Evolutionary conservation across 2,113 vertebrate genomes (phyloP).

Genomic region (Menidia beryllina): DNA sequence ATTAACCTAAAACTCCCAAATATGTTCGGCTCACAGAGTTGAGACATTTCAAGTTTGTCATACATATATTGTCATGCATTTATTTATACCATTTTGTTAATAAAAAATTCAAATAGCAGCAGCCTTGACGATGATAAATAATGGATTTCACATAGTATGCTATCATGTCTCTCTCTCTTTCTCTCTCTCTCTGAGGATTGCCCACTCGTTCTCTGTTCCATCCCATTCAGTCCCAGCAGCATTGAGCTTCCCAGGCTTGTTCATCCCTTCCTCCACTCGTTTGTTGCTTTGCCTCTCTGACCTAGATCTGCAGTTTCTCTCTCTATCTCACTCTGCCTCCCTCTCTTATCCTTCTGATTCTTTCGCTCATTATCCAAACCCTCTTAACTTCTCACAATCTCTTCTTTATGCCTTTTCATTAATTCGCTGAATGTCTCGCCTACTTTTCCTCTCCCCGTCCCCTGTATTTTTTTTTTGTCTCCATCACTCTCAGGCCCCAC

Average conservation of each 20-base stretch:
- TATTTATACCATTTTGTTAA: not conserved
- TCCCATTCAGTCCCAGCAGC: slow-evolving; percentile 50
- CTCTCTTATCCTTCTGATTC: slow-evolving; percentile 56
- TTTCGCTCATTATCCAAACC: slow-evolving; percentile 65
- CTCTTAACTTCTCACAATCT: slow-evolving; percentile 68
- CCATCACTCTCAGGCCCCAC: slow-evolving; percentile 22
- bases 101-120: slow-evolving; percentile 9
- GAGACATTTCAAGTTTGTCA: not conserved
- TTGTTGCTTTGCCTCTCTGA: slow-evolving; percentile 68
- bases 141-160: slow-evolving; percentile 9
- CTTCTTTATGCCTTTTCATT: slow-evolving; percentile 67
- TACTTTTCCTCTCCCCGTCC: slow-evolving; percentile 23
- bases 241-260: slow-evolving; percentile 40
- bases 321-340: slow-evolving; percentile 8
- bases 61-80: not conserved
- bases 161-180: not conserved
- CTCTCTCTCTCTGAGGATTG: slow-evolving; percentile 8
- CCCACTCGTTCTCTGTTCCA: slow-evolving; percentile 28
- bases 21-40: not conserved
- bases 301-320: slow-evolving; percentile 68
- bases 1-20: not conserved
- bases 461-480: slow-evolving; percentile 38
- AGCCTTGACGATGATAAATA: slow-evolving; percentile 1
- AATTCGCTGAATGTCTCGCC: slow-evolving; percentile 46
- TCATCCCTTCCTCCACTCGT: slow-evolving; percentile 65